Conservation (phyloP, 2,113 vertebrate species). For the Sminthopsis crassicaudata region DNA sequence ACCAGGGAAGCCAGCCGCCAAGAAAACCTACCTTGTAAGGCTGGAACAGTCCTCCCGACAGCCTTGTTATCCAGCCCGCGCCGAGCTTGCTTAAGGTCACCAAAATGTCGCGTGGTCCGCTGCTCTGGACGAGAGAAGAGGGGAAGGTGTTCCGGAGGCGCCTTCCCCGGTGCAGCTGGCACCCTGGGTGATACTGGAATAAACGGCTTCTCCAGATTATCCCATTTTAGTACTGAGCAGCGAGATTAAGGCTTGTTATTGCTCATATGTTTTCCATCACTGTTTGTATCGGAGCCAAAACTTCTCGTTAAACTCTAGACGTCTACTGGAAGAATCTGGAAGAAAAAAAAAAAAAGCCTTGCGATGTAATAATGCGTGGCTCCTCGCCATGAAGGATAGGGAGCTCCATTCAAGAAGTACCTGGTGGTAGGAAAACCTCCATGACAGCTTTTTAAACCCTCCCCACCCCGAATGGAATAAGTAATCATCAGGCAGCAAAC, state of each 20-base stretch:
- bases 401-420: slow-evolving; percentile 81
- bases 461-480: background rate
- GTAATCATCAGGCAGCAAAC: background rate
- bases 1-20: slow-evolving; percentile 42
- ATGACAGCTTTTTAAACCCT: background rate
- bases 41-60: slow-evolving; percentile 76
- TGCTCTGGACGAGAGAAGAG: slow-evolving; percentile 66
- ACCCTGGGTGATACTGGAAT: slow-evolving; percentile 87
- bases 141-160: slow-evolving; percentile 60
- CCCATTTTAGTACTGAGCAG: slow-evolving; percentile 88
- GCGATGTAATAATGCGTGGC: slow-evolving; percentile 85
- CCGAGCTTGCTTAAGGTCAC: slow-evolving; percentile 68
- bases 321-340: slow-evolving; percentile 85
- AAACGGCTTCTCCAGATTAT: slow-evolving; percentile 88
- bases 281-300: slow-evolving; percentile 91
- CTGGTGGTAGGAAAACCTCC: slow-evolving; percentile 36
- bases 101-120: slow-evolving; percentile 53
- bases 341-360: slow-evolving; percentile 69
- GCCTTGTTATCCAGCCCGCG: slow-evolving; percentile 78
- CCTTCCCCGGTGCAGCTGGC: slow-evolving; percentile 81
- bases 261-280: slow-evolving; percentile 96
- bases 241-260: slow-evolving; percentile 90
- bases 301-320: slow-evolving; percentile 89
- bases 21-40: slow-evolving; percentile 84
- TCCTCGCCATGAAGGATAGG: slow-evolving; percentile 81